These are phyloP conservation scores for Astreopora myriophthalma DNA, from an alignment of 64 coral and sea anemone genomes.

Conservation along the genomic window DNA sequence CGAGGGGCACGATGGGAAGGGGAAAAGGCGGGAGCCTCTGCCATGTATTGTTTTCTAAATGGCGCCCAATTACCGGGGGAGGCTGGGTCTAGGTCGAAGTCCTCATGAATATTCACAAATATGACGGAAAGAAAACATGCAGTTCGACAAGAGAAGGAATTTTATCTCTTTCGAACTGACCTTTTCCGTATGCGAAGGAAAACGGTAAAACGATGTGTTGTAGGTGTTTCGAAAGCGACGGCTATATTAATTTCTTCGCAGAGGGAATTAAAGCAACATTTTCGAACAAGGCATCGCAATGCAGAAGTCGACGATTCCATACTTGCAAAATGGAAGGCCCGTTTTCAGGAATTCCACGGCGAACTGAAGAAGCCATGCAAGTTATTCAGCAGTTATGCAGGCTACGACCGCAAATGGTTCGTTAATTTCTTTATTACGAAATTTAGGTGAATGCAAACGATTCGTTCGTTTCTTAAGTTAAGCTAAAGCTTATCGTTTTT, in stretches of 20 bases:
- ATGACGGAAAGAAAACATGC: background rate
- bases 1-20: background rate
- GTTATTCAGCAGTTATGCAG: background rate
- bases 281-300: background rate
- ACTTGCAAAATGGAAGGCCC: background rate
- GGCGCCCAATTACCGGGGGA: background rate
- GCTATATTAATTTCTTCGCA: background rate
- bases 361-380: background rate
- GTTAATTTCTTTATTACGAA: background rate
- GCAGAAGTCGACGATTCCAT: background rate
- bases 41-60: background rate
- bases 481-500: too few species aligned
- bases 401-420: background rate
- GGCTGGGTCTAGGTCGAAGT: background rate
- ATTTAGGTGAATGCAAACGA: too few species aligned
- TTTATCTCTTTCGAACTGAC: background rate
- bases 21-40: background rate
- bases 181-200: background rate
- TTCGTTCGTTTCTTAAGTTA: too few species aligned
- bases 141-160: background rate
- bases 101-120: background rate
- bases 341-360: background rate
- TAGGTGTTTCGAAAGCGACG: background rate
- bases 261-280: background rate
- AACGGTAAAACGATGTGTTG: background rate